A percentile compares a stretch with the other conserved stretches of the same genome.
Evolutionary conservation across 1,140 invertebrate genomes (phyloP).

Genomic region (Lysiphlebus fabarum): DNA sequence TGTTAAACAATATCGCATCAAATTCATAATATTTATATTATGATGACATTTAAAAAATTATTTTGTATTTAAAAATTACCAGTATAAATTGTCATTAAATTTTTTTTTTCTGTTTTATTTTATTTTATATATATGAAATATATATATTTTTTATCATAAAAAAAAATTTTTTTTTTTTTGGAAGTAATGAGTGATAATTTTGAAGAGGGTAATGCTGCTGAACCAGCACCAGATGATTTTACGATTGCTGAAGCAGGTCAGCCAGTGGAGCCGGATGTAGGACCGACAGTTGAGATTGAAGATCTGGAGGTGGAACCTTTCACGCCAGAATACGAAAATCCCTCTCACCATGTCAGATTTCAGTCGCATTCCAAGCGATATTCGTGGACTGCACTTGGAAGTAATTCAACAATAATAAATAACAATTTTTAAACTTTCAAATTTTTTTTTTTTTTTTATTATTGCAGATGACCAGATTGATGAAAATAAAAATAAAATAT

Average conservation of each 20-base stretch:
- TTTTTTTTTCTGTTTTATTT: too few species aligned
- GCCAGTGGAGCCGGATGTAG: constrained; percentile 20
- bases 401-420: not conserved
- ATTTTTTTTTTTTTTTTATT: constrained; percentile 3
- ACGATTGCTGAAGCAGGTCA: constrained; percentile 24
- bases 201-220: constrained; percentile 17
- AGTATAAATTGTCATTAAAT: too few species aligned
- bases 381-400: not conserved
- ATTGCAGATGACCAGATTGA: too few species aligned
- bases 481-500: not conserved
- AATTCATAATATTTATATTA: too few species aligned
- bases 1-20: too few species aligned
- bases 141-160: too few species aligned
- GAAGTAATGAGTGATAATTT: not conserved
- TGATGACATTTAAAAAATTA: too few species aligned
- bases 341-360: not conserved
- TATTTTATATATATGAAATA: too few species aligned
- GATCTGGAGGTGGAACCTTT: constrained; percentile 6
- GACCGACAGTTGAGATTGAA: constrained; percentile 8
- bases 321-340: constrained; percentile 7
- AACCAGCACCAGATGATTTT: constrained; percentile 20
- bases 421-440: constrained; percentile 1
- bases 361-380: constrained; percentile 8
- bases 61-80: too few species aligned
- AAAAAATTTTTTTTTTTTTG: too few species aligned